Evolutionary conservation across 2,797 vertebrate species (phyloP), one percentile per base, ranked within the genome.

Genomic region (Masticophis lateralis): DNA sequence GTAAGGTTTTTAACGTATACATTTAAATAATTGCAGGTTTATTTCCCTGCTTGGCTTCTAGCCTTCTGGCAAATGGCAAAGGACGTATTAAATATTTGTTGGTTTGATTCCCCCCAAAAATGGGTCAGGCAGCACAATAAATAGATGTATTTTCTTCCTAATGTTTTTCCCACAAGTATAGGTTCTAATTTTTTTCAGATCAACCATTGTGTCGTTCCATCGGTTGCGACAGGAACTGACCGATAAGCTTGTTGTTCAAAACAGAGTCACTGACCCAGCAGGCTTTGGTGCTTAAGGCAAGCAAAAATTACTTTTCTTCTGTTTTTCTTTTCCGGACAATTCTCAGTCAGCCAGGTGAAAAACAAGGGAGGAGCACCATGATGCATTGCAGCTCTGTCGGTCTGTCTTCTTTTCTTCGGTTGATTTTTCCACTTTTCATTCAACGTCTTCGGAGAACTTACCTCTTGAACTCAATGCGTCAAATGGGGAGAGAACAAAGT

Each of bases 341-440:
- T 43, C 69, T 5, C 69, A 79, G 2, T 4, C 69, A 22, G 32
- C 69, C 28, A 6, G 63, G 63, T 66, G 28, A 28, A 61, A 66
- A 66, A 66, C 63, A 66, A 37, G 32, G 69, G 32, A 74, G 13
- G 8, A 20, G 2, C 14, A 16, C 32, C 16, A 37, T 3, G 2
- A 74, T 8, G n/a, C 14, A 3, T 1, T 32, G n/a, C 3, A 5
- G 4, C 4, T n/a, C 12, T 13, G 28, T 18, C 6, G 6, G 5
- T 69, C 66, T 8, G n/a, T 7, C 63, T 66, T 32, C 66, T 74
- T 74, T 32, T 16, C 2, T 69, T 18, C n/a, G 9, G n/a, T 18
- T 8, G 14, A 6, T 74, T 74, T 74, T 74, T 3, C n/a, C 7
- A 37, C 69, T 18, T 37, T 74, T 32, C 9, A 74, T 37, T 37